Percentiles rank a stretch among this genome's conserved stretches.
These are phyloP conservation scores for Sitta carolinensis DNA, from an alignment of 2,797 vertebrate genomes.

Conservation along the genomic window DNA sequence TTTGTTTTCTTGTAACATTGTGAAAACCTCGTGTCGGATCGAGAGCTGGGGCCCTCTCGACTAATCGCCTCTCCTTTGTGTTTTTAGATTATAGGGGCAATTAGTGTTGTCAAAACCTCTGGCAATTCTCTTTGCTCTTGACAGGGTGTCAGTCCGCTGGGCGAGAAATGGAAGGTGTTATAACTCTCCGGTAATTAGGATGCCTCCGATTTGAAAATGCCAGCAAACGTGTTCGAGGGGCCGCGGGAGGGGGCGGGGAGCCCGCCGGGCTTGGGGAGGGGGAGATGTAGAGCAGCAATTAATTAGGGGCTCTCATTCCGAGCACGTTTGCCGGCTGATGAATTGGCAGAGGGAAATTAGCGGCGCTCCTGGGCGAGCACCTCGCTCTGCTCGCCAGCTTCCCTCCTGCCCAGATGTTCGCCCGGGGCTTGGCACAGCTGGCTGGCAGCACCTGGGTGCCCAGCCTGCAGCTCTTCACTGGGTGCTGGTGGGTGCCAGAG, in stretches of 20 bases:
- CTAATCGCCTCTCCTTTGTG: constrained; percentile 85
- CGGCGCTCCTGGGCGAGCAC: background rate
- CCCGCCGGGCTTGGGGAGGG: constrained; percentile 19
- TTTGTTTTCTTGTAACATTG: constrained; percentile 77
- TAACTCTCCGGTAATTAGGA: constrained; percentile 93
- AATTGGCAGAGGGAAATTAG: constrained; percentile 60
- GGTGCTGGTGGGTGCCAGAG: background rate
- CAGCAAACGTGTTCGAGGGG: constrained; percentile 80
- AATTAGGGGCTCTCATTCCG: constrained; percentile 91
- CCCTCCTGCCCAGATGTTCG: constrained; percentile 1
- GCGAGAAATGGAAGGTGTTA: constrained; percentile 90
- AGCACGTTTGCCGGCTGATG: constrained; percentile 61
- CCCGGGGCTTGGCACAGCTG: constrained; percentile 15
- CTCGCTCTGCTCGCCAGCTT: background rate
- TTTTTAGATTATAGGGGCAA: constrained; percentile 98
- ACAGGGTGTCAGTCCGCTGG: constrained; percentile 80
- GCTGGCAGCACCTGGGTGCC: background rate
- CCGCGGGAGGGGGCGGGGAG: constrained; percentile 32
- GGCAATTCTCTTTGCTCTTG: constrained; percentile 84
- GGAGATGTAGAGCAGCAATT: constrained; percentile 87
- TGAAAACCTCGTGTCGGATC: constrained; percentile 76
- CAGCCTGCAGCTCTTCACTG: accelerated
- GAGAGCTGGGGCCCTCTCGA: constrained; percentile 83
- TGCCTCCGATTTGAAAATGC: constrained; percentile 89
- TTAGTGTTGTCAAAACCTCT: constrained; percentile 94